Percentiles rank a stretch among this genome's conserved stretches.
Conservation (phyloP, 2,797 vertebrate genomes). For the Schizothorax lantsangensis region DNA sequence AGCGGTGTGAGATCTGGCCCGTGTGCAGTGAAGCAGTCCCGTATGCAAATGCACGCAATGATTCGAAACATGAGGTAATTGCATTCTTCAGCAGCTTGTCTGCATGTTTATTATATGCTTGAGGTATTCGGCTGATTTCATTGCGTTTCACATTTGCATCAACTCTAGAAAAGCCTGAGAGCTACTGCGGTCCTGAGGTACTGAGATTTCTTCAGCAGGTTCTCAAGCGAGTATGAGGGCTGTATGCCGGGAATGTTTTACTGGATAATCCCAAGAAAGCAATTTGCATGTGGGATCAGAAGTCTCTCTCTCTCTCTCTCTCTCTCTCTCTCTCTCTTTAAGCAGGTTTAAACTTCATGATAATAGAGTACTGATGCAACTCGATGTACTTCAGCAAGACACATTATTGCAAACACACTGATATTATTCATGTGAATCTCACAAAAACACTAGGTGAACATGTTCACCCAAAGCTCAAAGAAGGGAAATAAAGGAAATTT, state of each 20-base stretch:
- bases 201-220: neutral
- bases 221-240: neutral
- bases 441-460: neutral
- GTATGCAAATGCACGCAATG: slow-evolving; percentile 54
- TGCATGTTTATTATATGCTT: slow-evolving; percentile 56
- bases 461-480: neutral
- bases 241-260: neutral
- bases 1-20: neutral
- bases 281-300: slow-evolving; percentile 30
- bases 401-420: slow-evolving; percentile 57
- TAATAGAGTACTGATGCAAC: neutral
- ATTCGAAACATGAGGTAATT: slow-evolving; percentile 51
- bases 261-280: slow-evolving; percentile 14
- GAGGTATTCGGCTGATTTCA: slow-evolving; percentile 43
- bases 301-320: neutral
- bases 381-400: slow-evolving; percentile 46
- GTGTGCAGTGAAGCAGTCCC: slow-evolving; percentile 3
- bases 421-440: slow-evolving; percentile 61
- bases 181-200: neutral
- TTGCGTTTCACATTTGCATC: slow-evolving; percentile 45
- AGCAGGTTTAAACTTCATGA: slow-evolving; percentile 1
- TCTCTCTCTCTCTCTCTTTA: neutral
- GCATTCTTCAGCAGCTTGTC: slow-evolving; percentile 59
- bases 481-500: neutral
- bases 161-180: slow-evolving; percentile 38